Base-by-base conservation (phyloP, 2,888 invertebrate genomes). In the Lamproptera curius region DNA sequence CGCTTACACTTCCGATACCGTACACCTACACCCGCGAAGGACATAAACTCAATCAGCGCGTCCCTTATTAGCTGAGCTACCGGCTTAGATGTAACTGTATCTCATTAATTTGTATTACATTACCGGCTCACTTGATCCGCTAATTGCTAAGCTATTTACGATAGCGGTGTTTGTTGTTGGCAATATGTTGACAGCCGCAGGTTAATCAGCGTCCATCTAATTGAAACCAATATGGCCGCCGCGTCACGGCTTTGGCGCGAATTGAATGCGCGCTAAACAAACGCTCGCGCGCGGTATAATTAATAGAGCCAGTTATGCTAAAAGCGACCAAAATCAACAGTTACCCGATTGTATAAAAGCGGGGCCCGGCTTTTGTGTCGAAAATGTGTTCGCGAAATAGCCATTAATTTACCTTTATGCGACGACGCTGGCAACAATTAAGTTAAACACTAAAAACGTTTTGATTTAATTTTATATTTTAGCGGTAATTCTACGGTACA, bases 161-260 rank as follows among this genome's bases (percentile, higher is more conserved):
- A 31, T 11, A 31, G n/a, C 11, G 8, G 17, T 5, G 10, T 16
- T 41, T 37, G 40, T 10, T 11, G 8, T 36, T 36, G 26, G 17
- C 23, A 13, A 36, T 40, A 35, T 20, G 16, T 8, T 5, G 13
- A 10, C 10, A 34, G 39, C 39, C 38, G 40, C 56, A 54, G 50
- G 46, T 54, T 60, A 61, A 63, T 63, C 62, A 53, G 52, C 54
- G 59, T 60, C 56, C 53, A 59, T 61, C 58, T 57, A 56, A 60
- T 60, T 59, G 51, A 57, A 58, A 55, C 61, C 28, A 33, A 17
- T 48, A 51, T 43, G 55, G 52, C 46, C 20, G 39, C 37, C 53
- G 38, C 51, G 53, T 56, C 56, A 57, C 49, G 42, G 31, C 39
- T 34, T 36, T 35, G 28, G 38, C 16, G 42, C 35, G 28, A 40